Evolutionary conservation across 1,140 invertebrate species (phyloP), one percentile per base, ranked within the genome.

Genomic region (Lordiphosa collinella): DNA sequence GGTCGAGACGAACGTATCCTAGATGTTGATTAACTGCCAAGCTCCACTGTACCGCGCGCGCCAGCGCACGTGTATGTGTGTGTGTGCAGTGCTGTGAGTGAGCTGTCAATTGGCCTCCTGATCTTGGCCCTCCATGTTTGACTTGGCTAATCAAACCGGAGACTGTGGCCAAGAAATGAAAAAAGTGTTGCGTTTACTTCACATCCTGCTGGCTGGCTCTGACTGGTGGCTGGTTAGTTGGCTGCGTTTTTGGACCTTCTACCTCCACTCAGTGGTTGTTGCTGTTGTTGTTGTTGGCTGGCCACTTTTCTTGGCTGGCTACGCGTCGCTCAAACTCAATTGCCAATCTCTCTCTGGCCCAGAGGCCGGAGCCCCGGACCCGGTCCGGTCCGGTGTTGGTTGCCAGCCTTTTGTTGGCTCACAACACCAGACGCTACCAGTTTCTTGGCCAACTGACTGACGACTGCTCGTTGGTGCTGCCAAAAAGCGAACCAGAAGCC

Each of bases 371-470:
- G 55, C 55, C 52, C 52, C 41, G 55, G 52, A 52, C 75, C 60
- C 47, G 59, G 55, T 56, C 75, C 72, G 58, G 78, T 86, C 69
- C 74, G 71, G 70, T 86, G 82, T 76, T 80, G 86, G 82, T 62
- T 74, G 75, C 75, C 75, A 82, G 75, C 76, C 76, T 75, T 76
- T 86, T 86, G 82, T 86, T 86, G 82, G 82, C 82, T 86, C 82
- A 65, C 82, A 71, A 86, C 80, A 86, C 82, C 71, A 67, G 80
- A 75, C 80, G 79, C 82, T 85, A 87, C 86, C 82, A 86, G 76
- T 87, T 88, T 88, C 75, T 88, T 88, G 80, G 86, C 86, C 86
- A 88, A 88, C 86, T 88, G 79, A 84, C 78, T 84, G 86, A 88
- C 85, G 86, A 88, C 86, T 88, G 80, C 68, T 72, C 72, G 82